Evolutionary conservation across 1,140 invertebrate species (phyloP), one percentile per base, ranked within the genome.

Genomic region (Saccostrea cuccullata): DNA sequence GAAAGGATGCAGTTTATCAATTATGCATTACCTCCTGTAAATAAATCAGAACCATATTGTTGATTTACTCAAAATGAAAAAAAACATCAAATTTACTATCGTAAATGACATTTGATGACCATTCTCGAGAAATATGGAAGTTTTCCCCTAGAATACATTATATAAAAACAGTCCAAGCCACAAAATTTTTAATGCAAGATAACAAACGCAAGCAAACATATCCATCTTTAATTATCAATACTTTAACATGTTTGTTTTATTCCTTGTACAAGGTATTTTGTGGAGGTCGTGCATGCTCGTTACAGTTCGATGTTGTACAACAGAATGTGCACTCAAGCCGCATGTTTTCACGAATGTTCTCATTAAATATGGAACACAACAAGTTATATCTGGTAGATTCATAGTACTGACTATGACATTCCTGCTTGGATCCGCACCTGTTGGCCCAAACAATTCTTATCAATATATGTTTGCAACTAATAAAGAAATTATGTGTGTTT

Each of bases 321-420:
- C 70, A 77, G 15, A 77, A 77, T 11, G 26, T 30, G 26, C 70
- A 77, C 9, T 77, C 70, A 15, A 77, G 70, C 26, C 1, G 70
- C 70, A 77, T 77, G 70, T 77, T 77, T 15, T 77, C 70, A 77
- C 4, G 30, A 36, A 77, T 77, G 70, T 77, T 26, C 12, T 77
- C 70, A 77, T 77, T 11, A 36, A 77, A 77, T 0, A 77, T 1
- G 70, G 70, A 77, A 36, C 70, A 77, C 70, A 77, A 26, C 30
- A 77, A 36, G 5, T 77, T 26, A 77, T 77, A 15, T 30, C 26
- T 26, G 15, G 70, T 30, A 11, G 23, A 23, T 15, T 77, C 70
- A 12, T 77, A 77, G 26, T 40, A 77, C 9, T 77, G 70, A 36
- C 30, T 36, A 26, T 77, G 70, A 30, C 70, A 77, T 77, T 77